Evolutionary conservation across 1,140 invertebrate genomes (phyloP).

Genomic region (Plectrocnemia conspersa): DNA sequence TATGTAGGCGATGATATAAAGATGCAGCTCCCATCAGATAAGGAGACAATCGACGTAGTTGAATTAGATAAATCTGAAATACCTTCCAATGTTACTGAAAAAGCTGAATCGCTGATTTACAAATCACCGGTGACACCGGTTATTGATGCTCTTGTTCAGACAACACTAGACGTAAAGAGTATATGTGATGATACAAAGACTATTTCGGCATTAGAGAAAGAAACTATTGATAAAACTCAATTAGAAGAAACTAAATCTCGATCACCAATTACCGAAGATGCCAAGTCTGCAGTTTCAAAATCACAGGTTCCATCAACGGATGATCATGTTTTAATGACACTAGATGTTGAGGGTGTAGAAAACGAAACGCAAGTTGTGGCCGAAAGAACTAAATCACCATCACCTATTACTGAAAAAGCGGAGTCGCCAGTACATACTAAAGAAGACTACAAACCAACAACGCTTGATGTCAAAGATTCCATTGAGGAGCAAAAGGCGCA

Average conservation of each 20-base stretch:
- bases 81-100: not conserved
- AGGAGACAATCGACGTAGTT: not conserved
- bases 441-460: too few species aligned
- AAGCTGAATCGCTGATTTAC: not conserved
- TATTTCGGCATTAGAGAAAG: not conserved
- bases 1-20: too few species aligned
- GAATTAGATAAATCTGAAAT: not conserved
- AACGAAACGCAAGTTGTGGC: not conserved
- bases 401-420: not conserved
- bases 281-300: not conserved
- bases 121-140: slow-evolving; percentile 1
- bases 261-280: not conserved
- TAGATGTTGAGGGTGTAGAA: not conserved
- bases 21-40: too few species aligned
- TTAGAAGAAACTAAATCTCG: not conserved
- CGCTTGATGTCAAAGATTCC: too few species aligned
- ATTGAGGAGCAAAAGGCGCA: too few species aligned
- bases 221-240: not conserved
- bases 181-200: not conserved
- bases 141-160: not conserved
- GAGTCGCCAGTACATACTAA: not conserved
- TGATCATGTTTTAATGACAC: too few species aligned
- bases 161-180: too few species aligned
- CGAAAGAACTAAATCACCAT: not conserved
- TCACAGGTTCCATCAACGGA: not conserved